A percentile compares a stretch with the other conserved stretches of the same genome.
Evolutionary conservation across 1,140 invertebrate genomes (phyloP).

Genomic region (Carcinoscorpius rotundicauda): DNA sequence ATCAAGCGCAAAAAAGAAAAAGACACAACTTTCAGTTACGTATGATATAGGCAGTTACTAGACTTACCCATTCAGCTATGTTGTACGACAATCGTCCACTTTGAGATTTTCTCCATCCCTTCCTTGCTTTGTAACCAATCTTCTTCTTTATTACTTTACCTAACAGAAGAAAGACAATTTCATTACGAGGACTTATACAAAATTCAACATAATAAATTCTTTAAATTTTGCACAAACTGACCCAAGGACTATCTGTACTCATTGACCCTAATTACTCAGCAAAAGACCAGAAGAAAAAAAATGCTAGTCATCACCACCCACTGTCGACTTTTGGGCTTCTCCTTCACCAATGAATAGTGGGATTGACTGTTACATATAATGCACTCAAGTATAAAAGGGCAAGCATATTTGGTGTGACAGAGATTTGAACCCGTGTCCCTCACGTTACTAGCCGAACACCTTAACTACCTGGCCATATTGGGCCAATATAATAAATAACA

Average conservation of each 20-base stretch:
- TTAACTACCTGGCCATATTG: too few relatives aligned
- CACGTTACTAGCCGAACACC: too few relatives aligned
- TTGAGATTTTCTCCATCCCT: constrained; percentile 28
- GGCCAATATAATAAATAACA: too few relatives aligned
- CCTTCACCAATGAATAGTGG: neutral
- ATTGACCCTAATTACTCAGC: neutral
- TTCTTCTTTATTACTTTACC: constrained; percentile 22
- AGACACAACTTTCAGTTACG: neutral
- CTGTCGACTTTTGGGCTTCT: neutral
- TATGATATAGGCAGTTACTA: neutral
- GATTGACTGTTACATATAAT: neutral
- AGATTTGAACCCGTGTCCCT: too few relatives aligned
- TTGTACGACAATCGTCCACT: constrained; percentile 25
- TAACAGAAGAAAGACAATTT: neutral
- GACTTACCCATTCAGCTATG: constrained; percentile 27
- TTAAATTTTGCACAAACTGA: neutral
- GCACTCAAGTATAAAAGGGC: too few relatives aligned
- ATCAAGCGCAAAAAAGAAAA: neutral
- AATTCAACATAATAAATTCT: too few relatives aligned
- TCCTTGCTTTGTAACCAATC: constrained; percentile 22
- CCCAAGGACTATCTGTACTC: neutral
- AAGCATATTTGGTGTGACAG: too few relatives aligned
- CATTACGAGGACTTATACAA: neutral
- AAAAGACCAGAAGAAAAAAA: neutral
- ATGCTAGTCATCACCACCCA: neutral